Evolutionary conservation across 2,888 invertebrate species (phyloP).

Genomic region (Drosophila diplacantha): DNA sequence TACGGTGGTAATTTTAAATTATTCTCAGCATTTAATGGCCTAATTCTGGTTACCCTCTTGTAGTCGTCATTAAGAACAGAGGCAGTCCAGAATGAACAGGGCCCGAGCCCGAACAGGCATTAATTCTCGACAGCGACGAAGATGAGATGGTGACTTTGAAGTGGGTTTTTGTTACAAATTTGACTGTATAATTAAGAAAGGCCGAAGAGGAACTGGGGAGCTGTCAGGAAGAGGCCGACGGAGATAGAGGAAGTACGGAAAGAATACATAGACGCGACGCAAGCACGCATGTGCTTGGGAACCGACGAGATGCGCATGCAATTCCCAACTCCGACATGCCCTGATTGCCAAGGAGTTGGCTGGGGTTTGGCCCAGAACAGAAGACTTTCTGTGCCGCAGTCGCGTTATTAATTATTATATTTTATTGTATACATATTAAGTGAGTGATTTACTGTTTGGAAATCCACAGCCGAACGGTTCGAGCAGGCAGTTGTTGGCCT

Average conservation of each 20-base stretch:
- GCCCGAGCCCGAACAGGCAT: constrained; percentile 4
- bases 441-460: not conserved
- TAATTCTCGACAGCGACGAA: constrained; percentile 19
- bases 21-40: constrained; percentile 8
- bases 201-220: not conserved
- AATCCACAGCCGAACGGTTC: not conserved
- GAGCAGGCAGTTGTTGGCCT: not conserved
- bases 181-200: constrained; percentile 56
- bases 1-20: not conserved
- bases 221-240: not conserved
- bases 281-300: constrained; percentile 37
- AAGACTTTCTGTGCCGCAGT: constrained; percentile 4
- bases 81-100: not conserved
- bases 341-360: constrained; percentile 10
- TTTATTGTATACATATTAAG: not conserved
- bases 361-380: not conserved
- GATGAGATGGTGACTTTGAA: constrained; percentile 42
- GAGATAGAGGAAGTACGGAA: constrained; percentile 11
- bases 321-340: constrained; percentile 34
- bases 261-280: constrained; percentile 40
- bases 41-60: not conserved
- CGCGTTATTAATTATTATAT: constrained; percentile 3
- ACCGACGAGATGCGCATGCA: constrained; percentile 35
- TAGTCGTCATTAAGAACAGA: not conserved
- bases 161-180: constrained; percentile 63